Evolutionary conservation across 2,113 vertebrate genomes (phyloP).

Genomic region (Chunga burmeisteri): DNA sequence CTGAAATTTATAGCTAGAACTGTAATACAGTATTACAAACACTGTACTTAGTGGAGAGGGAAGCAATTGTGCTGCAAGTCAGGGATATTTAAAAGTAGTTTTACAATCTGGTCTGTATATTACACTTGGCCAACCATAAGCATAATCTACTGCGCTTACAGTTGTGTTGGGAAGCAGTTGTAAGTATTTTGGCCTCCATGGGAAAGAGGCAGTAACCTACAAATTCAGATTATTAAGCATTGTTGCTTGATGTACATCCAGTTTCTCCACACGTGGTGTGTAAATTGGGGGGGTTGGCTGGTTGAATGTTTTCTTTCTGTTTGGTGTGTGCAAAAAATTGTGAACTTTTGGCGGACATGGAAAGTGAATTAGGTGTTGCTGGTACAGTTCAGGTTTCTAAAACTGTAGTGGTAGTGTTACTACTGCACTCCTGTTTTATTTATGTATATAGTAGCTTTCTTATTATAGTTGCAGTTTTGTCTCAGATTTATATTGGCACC

Average conservation of each 20-base stretch:
- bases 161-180: neutral
- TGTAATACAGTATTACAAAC: neutral
- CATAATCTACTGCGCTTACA: neutral
- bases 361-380: neutral
- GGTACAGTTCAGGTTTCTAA: neutral
- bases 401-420: neutral
- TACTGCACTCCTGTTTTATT: neutral
- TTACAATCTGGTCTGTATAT: neutral
- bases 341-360: neutral
- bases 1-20: neutral
- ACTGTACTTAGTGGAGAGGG: neutral
- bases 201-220: neutral
- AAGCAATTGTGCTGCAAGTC: neutral
- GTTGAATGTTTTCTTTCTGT: neutral
- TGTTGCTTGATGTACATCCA: fast-evolving
- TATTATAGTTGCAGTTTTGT: neutral
- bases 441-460: neutral
- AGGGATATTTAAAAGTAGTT: neutral
- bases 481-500: neutral
- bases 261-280: neutral
- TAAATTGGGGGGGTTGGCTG: neutral
- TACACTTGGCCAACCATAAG: neutral
- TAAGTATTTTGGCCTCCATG: neutral
- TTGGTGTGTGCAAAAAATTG: neutral
- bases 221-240: neutral